Conservation (phyloP, 2,797 vertebrate species). For the Aplochiton taeniatus region DNA sequence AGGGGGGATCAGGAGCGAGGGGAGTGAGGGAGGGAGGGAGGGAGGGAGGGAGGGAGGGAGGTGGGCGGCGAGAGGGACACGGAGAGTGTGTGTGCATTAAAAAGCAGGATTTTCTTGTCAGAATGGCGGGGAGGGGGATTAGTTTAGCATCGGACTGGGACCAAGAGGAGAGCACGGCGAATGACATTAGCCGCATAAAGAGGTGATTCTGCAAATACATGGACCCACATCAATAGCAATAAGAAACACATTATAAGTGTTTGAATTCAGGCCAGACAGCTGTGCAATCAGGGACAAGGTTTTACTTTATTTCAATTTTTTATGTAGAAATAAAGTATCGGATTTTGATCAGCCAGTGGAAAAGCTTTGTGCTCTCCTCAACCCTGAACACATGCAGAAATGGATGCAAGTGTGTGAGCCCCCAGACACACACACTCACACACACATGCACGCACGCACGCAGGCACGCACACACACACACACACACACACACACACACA, state of each 20-base stretch:
- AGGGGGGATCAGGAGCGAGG: not conserved
- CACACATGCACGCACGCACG: not conserved
- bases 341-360: no score
- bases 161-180: constrained; percentile 66
- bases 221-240: constrained; percentile 71
- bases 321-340: no score
- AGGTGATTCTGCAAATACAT: constrained; percentile 74
- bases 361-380: no score
- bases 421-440: constrained; percentile 13
- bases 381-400: constrained; percentile 58
- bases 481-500: constrained; percentile 34
- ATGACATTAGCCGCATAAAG: constrained; percentile 72
- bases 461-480: constrained; percentile 14
- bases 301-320: no score
- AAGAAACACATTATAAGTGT: constrained; percentile 49
- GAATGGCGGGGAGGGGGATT: constrained; percentile 77
- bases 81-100: constrained; percentile 71
- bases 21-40: not conserved
- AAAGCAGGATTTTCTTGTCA: constrained; percentile 81
- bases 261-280: constrained; percentile 47
- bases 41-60: not conserved
- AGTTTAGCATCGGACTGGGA: constrained; percentile 78
- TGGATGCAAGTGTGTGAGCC: not conserved
- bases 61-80: constrained; percentile 29
- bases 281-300: constrained; percentile 67